phyloP scores from a whole-genome alignment of 1,140 invertebrate genomes.

The Doryteuthis pealeii region DNA sequence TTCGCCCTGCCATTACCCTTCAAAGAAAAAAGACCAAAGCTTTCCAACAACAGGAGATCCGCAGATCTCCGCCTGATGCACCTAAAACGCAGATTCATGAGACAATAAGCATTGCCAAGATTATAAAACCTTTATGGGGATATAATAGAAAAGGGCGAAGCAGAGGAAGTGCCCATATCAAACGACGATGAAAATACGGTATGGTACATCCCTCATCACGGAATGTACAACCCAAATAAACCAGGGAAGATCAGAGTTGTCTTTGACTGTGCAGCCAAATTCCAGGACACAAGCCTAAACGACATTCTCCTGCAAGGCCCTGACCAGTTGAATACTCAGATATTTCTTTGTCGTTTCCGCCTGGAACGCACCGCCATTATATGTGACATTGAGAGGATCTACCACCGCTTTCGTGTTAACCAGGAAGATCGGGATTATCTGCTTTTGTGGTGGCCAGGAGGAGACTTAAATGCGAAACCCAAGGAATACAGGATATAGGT shows the following conservation, averaged over 20 bases:
- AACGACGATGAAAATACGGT: too few relatives aligned
- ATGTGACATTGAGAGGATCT: conserved; percentile 45
- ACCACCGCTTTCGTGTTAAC: conserved; percentile 32
- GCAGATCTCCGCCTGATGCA: too few relatives aligned
- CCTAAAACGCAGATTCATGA: too few relatives aligned
- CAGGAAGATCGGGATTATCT: conserved; percentile 25
- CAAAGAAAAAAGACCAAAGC: too few relatives aligned
- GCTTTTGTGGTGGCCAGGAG: conserved; percentile 33
- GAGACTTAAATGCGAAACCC: conserved; percentile 9
- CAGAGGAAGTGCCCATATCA: too few relatives aligned
- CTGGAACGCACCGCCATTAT: conserved; percentile 31
- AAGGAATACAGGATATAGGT: conserved; percentile 26
- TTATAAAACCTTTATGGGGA: too few relatives aligned
- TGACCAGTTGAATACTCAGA: conserved; percentile 32
- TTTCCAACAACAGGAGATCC: too few relatives aligned
- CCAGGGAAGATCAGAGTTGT: conserved; percentile 34
- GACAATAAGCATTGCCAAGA: too few relatives aligned
- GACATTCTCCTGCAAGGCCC: conserved; percentile 37
- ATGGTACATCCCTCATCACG: conserved; percentile 35
- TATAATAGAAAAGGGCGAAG: too few relatives aligned
- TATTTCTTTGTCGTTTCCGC: conserved; percentile 41
- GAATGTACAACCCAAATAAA: conserved; percentile 34
- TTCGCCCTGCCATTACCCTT: too few relatives aligned
- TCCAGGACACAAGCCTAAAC: conserved; percentile 32
- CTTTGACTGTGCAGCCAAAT: conserved; percentile 38